Percentiles rank a stretch among this genome's conserved stretches.
Evolutionary conservation across 2,797 vertebrate genomes (phyloP).

Genomic region (Oreonectes daqikongensis): DNA sequence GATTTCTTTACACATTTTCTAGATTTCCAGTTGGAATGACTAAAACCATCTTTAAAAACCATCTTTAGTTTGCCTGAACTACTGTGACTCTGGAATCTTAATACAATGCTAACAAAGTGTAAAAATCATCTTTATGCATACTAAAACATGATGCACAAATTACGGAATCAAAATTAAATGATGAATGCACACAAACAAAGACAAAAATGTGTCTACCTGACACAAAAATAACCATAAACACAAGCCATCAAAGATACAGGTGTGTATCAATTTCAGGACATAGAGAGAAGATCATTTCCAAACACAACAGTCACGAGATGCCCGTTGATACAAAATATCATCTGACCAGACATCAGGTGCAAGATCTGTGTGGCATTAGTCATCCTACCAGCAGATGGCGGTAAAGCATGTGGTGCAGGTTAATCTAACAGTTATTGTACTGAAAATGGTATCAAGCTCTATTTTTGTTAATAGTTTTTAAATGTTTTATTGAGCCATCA

Average conservation of each 20-base stretch:
- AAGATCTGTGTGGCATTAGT: neutral
- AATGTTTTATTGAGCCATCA: too few species aligned
- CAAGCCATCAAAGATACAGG: constrained; percentile 20
- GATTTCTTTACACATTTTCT: too few species aligned
- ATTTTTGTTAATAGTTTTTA: neutral
- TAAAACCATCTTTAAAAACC: too few species aligned
- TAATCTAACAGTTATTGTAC: neutral
- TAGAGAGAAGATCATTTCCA: constrained; percentile 2
- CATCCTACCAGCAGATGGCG: neutral
- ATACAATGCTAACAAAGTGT: too few species aligned
- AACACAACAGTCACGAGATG: neutral
- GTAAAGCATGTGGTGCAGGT: neutral
- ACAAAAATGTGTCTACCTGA: neutral
- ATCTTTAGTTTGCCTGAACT: too few species aligned
- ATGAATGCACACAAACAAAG: neutral
- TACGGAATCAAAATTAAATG: too few species aligned
- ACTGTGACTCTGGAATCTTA: too few species aligned
- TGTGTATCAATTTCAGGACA: constrained; percentile 15
- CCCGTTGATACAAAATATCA: neutral
- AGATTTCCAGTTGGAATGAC: too few species aligned
- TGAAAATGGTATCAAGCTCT: neutral
- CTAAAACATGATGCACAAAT: too few species aligned
- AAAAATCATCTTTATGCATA: too few species aligned
- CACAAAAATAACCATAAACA: constrained; percentile 1
- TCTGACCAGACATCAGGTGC: neutral